Evolutionary conservation across 2,113 vertebrate genomes (phyloP), one percentile per base, ranked within the genome.

Genomic region (Neogobius melanostomus): DNA sequence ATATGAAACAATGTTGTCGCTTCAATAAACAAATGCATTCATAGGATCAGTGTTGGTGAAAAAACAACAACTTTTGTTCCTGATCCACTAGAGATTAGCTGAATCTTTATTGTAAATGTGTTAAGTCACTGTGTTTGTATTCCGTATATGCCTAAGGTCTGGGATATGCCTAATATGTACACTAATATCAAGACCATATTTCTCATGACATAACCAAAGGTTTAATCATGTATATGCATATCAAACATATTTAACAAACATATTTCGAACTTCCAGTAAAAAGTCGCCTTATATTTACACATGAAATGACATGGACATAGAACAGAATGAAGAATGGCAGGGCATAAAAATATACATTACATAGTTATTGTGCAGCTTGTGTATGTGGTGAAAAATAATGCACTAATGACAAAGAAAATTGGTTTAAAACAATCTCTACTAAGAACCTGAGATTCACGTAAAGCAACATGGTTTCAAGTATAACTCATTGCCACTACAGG

Each of bases 371-470:
- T 84, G 85, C 79, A 84, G 74, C 83, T 69, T 64, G 43, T 84
- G 72, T 81, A 77, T 73, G 44, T 68, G 64, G 60, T 46, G 52
- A 72, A 44, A 69, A 82, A 62, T 81, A 82, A 76, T 59, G 70
- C 70, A 69, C 69, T 78, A 72, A 79, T 45, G 68, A 75, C 8
- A 64, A 64, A 48, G 16, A 64, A 64, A 63, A 16, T 1, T 8
- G 5, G 8, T 10, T 17, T 68, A 17, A 81, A 85, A 71, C 64
- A 78, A 80, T 45, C 46, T 46, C 68, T 46, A 82, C 82, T 82
- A 87, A 78, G 3, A 89, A 91, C 90, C 88, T 90, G 90, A 91
- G 90, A 80, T 83, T 86, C 65, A 89, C 83, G 75, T 87, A 89
- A 89, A 90, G 89, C 88, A 79, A 84, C 69, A 88, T 46, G 66